Percentiles rank a stretch among this genome's conserved stretches.
Evolutionary conservation across 2,797 vertebrate genomes (phyloP).

Genomic region (Spinibarbus caldwelli): DNA sequence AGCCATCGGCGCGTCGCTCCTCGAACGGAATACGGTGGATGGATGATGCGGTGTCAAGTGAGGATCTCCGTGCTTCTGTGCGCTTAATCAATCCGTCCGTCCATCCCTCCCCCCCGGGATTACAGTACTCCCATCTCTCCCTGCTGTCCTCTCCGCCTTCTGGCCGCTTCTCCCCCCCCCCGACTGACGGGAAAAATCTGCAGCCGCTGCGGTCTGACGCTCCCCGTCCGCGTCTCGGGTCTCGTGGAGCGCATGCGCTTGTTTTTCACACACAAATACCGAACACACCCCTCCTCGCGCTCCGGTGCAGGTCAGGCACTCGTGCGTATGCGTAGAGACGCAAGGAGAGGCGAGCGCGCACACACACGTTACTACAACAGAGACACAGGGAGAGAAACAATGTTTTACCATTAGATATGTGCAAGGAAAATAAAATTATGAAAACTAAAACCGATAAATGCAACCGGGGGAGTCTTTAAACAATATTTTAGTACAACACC

Average conservation of each 20-base stretch:
- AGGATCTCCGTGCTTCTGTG: conserved; percentile 6
- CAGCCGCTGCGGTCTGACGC: conserved; percentile 81
- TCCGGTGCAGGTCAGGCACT: conserved; percentile 64
- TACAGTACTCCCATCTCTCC: conserved; percentile 48
- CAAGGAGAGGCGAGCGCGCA: background rate
- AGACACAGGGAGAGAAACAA: background rate
- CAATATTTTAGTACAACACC: background rate
- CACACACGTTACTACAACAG: conserved; percentile 10
- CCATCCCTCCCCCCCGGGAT: conserved; percentile 43
- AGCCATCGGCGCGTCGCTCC: conserved; percentile 60
- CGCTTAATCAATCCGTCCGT: conserved; percentile 37
- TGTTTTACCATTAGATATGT: background rate
- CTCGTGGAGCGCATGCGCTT: conserved; percentile 83
- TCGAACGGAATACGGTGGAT: background rate
- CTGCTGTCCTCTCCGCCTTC: conserved; percentile 53
- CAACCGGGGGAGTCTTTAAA: background rate
- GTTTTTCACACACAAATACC: conserved; percentile 54
- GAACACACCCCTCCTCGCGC: conserved; percentile 65
- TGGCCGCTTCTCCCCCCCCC: conserved; percentile 58
- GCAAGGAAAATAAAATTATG: too few relatives aligned
- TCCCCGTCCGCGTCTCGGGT: conserved; percentile 61
- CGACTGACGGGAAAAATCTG: conserved; percentile 74
- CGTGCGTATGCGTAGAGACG: conserved; percentile 69
- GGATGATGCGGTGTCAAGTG: conserved; percentile 6
- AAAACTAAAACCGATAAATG: background rate